Base-by-base conservation (phyloP, 2,113 vertebrate genomes). In the Anas platyrhynchos region DNA sequence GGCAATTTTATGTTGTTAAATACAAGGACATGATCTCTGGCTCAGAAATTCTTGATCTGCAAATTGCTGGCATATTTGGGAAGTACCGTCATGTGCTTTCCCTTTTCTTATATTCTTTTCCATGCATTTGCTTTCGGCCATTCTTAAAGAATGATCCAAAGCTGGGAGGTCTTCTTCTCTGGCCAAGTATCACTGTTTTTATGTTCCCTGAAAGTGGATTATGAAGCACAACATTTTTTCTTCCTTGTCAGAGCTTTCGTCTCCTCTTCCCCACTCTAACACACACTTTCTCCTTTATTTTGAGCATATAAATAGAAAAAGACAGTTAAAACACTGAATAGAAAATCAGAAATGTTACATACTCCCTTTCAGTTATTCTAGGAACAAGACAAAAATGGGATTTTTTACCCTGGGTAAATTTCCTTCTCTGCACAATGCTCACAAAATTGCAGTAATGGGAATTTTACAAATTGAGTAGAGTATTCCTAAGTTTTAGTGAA, bases 31-130 rank as follows among this genome's bases (percentile, higher is more conserved):
- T 7, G 48, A 73, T 79, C 66, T 92, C 69, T 92, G 86, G 44
- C 74, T 92, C 71, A 82, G 89, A 93, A 92, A 79, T 6, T 78
- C 83, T 84, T 0, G 0, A 65, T 71, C 83, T 93, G 74, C 66
- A 84, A 61, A 94, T 93, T 79, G 44, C 89, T 91, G 95, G 48
- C 66, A 36, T 76, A 54, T 85, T 82, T 94, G 26, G 56, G 58
- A 84, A 66, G 44, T 34, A 48, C 26, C 1, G 2, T 82, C 32
- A 16, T 61, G 31, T 18, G 46, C 44, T 58, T 52, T 12, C 3
- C 6, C 16, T 80, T 91, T 85, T 69, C 32, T 32, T 27, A 3
- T 7, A 13, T 75, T 90, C 31, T 26, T 31, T 15, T 72, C 25
- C 2, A 0, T 0, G 0, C 3, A 1, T 81, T 84, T 9, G 11